Evolutionary conservation across 2,888 invertebrate species (phyloP).

Genomic region (Gymnosoma rotundatum): DNA sequence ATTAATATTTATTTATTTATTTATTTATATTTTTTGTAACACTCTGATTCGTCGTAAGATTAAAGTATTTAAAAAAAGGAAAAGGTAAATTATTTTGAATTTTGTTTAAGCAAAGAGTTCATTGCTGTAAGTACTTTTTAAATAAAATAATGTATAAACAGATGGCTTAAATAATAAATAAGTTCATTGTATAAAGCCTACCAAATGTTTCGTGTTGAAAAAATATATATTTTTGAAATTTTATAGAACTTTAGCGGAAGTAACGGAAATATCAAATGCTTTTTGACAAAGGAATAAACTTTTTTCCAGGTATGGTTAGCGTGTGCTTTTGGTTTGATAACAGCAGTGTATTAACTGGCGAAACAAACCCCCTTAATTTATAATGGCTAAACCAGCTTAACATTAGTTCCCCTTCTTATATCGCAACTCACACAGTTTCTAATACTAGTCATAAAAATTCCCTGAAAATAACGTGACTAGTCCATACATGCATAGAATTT

Average conservation of each 20-base stretch:
- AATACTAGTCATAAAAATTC: too few relatives aligned
- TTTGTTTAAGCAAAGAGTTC: conserved; percentile 7
- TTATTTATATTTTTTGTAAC: conserved; percentile 7
- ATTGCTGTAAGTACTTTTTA: background rate
- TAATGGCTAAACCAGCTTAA: too few relatives aligned
- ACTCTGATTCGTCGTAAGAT: conserved; percentile 7
- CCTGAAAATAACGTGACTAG: too few relatives aligned
- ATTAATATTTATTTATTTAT: background rate
- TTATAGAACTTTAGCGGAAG: background rate
- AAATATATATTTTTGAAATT: background rate
- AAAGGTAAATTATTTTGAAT: background rate
- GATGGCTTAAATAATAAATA: conserved; percentile 11
- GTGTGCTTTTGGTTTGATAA: too few relatives aligned
- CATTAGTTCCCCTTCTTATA: too few relatives aligned
- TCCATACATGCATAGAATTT: too few relatives aligned
- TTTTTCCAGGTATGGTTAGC: too few relatives aligned
- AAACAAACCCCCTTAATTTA: too few relatives aligned
- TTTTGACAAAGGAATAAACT: too few relatives aligned
- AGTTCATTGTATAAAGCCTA: background rate
- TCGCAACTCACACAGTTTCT: too few relatives aligned
- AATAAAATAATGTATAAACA: background rate
- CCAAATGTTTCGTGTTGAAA: background rate
- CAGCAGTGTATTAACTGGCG: too few relatives aligned
- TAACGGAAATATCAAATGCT: too few relatives aligned
- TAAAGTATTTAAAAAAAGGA: background rate